Conservation (phyloP, 2,888 invertebrate genomes). For the Leptinotarsa haldemani region DNA sequence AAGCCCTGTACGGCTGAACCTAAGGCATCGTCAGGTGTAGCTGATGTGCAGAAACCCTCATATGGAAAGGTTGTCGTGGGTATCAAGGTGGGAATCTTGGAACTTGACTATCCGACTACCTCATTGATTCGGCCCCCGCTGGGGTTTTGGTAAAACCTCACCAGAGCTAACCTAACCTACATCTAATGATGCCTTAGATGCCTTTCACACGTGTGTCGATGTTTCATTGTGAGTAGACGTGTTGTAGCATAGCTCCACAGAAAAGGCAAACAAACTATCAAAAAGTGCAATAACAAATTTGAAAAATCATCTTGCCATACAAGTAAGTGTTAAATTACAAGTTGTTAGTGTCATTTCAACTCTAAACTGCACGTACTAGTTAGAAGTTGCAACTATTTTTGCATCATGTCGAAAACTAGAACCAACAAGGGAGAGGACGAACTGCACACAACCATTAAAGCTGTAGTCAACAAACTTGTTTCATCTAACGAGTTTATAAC, state of each 20-base stretch:
- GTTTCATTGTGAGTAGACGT: conserved; percentile 24
- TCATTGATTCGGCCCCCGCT: no score
- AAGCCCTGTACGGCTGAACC: no score
- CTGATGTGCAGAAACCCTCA: no score
- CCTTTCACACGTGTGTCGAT: background rate
- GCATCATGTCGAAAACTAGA: conserved; percentile 20
- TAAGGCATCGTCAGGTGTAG: no score
- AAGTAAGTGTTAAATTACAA: conserved; percentile 21
- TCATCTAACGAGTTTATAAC: conserved; percentile 4
- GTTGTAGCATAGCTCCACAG: conserved; percentile 24
- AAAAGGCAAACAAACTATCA: conserved; percentile 11
- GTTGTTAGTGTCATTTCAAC: conserved; percentile 13
- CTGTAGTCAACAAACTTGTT: conserved; percentile 20
- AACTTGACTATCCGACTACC: no score
- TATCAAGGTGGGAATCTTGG: no score
- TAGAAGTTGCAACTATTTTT: conserved; percentile 20
- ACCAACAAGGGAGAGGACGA: conserved; percentile 19
- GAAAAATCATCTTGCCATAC: conserved; percentile 17
- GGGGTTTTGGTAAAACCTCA: no score
- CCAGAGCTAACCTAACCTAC: no score
- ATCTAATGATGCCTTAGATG: no score
- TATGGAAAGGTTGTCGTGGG: no score
- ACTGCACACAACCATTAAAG: conserved; percentile 22
- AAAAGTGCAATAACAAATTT: conserved; percentile 17
- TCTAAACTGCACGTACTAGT: conserved; percentile 16